phyloP scores from a whole-genome alignment of 1,140 invertebrate species.

The Drosophila kanapiae region DNA sequence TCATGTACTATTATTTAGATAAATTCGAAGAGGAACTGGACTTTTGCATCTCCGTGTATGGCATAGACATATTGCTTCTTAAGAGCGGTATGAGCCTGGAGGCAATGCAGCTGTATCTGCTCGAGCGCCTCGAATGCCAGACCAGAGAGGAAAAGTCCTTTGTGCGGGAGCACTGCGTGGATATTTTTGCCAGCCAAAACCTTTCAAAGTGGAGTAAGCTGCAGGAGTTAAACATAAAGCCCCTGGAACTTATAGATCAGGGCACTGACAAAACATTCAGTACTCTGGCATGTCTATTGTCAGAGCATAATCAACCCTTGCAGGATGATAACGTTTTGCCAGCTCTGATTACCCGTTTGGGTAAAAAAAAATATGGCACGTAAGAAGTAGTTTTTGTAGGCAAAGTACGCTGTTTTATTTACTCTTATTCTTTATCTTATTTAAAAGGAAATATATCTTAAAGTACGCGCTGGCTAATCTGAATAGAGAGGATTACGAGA shows the following conservation, averaged over 20 bases:
- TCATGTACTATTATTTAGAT: conserved; percentile 7
- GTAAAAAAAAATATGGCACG: conserved; percentile 8
- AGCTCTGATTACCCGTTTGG: conserved; percentile 12
- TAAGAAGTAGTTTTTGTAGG: conserved; percentile 16
- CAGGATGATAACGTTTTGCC: conserved; percentile 26
- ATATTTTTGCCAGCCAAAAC: conserved; percentile 37
- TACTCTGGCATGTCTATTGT: conserved; percentile 20
- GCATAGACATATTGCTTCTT: conserved; percentile 26
- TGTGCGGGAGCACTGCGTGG: conserved; percentile 45
- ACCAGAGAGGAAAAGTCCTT: conserved; percentile 58
- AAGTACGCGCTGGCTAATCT: conserved; percentile 44
- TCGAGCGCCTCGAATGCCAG: conserved; percentile 45
- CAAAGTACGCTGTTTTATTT: not conserved
- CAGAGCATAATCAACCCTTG: conserved; percentile 6
- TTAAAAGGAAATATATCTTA: conserved; percentile 26
- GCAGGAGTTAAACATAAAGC: conserved; percentile 19
- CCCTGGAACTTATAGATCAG: conserved; percentile 54
- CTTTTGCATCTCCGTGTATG: conserved; percentile 48
- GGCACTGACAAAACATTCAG: conserved; percentile 41
- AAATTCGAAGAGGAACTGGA: conserved; percentile 9
- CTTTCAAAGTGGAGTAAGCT: conserved; percentile 37
- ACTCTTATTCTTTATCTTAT: not conserved
- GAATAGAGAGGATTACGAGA: conserved; percentile 18
- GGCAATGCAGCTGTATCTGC: conserved; percentile 42
- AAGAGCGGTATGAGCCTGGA: not conserved